Evolutionary conservation across 2,113 vertebrate genomes (phyloP), one percentile per base, ranked within the genome.

Genomic region (Microtus oregoni): DNA sequence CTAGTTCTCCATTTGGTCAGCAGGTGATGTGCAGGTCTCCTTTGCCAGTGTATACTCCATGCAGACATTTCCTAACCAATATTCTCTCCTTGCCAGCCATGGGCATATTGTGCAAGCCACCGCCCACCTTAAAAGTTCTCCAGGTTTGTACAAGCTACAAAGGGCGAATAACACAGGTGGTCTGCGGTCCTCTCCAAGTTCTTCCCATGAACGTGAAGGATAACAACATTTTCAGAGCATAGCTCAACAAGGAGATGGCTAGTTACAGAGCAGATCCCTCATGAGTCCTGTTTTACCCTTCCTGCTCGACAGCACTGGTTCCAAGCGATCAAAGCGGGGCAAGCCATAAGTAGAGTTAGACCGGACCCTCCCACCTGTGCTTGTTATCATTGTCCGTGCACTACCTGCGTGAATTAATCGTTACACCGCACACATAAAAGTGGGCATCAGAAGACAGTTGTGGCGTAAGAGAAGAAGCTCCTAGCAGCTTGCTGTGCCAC

Each of bases 21-120:
- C 89, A 87, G 17, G 63, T 79, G 95, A 89, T 52, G 19, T 35
- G 55, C 30, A 88, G 44, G 63, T 47, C n/a, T 73, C 90, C 26
- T 89, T 78, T 92, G 35, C 26, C 68, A 70, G 12, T 30, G n/a
- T 19, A 50, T 50, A 61, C 2, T n/a, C 76, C 19, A 24, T 26
- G n/a, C 44, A 63, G 47, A 12, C 52, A 52, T 94, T 68, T 76
- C 22, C 81, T 82, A 68, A 41, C 82, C 83, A 73, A 17, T 61
- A 47, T 58, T 52, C 58, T 97, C 68, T 90, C 76, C 89, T 95
- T 83, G 41, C 44, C 67, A 44, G 52, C 41, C 38, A n/a, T 24
- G 58, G 52, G 67, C 8, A 63, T 5, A 28, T 47, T 68, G 47
- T 79, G 55, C 68, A 92, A 73, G 41, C 32, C 87, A 61, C 14